Conservation (phyloP, 2,113 vertebrate genomes). For the Natator depressus region DNA sequence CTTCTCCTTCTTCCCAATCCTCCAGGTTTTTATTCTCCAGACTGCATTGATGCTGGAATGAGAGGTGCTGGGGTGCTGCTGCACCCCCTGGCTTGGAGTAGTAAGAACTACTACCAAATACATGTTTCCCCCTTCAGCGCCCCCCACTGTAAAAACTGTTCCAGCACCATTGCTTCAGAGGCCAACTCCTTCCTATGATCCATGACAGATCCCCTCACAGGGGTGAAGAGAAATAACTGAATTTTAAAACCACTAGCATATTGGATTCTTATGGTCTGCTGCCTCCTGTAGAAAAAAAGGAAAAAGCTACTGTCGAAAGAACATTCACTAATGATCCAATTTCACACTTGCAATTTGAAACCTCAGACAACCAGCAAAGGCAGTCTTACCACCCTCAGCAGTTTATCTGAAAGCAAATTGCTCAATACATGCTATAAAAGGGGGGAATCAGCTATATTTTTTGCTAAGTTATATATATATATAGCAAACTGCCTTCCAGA, state of each 20-base stretch:
- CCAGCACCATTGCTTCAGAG: not conserved
- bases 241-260: not conserved
- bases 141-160: too few relatives aligned
- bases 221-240: not conserved
- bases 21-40: not conserved
- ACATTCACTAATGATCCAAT: not conserved
- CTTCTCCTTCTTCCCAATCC: not conserved
- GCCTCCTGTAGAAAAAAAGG: not conserved
- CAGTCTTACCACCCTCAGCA: not conserved
- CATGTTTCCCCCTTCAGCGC: too few relatives aligned
- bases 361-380: not conserved
- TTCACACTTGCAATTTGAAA: not conserved
- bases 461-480: not conserved
- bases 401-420: not conserved
- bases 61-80: too few relatives aligned
- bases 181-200: not conserved
- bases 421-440: not conserved
- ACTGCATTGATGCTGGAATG: too few relatives aligned
- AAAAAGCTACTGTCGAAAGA: not conserved
- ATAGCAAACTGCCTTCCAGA: constrained; percentile 1
- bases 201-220: not conserved
- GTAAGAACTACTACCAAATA: too few relatives aligned
- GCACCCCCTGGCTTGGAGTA: too few relatives aligned
- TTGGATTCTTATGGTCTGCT: not conserved
- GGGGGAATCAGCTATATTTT: not conserved